Evolutionary conservation across 2,797 vertebrate genomes (phyloP).

Genomic region (Falco rusticolus): DNA sequence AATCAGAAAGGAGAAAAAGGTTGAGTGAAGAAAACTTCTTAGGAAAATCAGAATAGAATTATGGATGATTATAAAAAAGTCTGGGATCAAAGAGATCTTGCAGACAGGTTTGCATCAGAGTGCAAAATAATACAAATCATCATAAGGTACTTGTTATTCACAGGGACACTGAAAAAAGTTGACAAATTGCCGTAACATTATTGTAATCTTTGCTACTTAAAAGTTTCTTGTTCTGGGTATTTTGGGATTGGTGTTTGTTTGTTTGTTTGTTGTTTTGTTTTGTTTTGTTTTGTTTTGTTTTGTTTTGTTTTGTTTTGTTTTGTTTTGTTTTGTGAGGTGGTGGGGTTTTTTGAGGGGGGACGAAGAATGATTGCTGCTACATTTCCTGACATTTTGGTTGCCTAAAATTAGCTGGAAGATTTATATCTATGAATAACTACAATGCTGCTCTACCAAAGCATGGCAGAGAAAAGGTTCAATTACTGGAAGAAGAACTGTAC

Average conservation of each 20-base stretch:
- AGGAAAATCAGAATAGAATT: conserved; percentile 55
- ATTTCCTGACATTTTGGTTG: background rate
- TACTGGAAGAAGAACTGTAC: background rate
- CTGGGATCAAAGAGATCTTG: conserved; percentile 78
- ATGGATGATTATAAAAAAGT: conserved; percentile 77
- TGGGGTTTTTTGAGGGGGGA: fast-evolving
- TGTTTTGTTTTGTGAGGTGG: background rate
- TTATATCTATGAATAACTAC: background rate
- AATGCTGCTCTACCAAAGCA: background rate
- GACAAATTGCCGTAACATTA: background rate
- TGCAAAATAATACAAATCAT: background rate
- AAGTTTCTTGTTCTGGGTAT: background rate
- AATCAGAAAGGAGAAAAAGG: conserved; percentile 73
- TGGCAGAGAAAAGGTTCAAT: background rate
- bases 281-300: too few species aligned
- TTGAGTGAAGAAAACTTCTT: conserved; percentile 42
- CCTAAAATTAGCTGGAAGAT: background rate
- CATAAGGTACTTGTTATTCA: background rate
- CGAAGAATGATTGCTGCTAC: background rate
- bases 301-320: background rate
- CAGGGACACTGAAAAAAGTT: background rate
- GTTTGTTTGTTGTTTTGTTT: too few species aligned
- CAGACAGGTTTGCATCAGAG: conserved; percentile 48
- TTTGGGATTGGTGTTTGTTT: too few species aligned
- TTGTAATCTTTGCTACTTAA: background rate